phyloP scores from a whole-genome alignment of 2,113 vertebrate species.

The Chaenocephalus aceratus region DNA sequence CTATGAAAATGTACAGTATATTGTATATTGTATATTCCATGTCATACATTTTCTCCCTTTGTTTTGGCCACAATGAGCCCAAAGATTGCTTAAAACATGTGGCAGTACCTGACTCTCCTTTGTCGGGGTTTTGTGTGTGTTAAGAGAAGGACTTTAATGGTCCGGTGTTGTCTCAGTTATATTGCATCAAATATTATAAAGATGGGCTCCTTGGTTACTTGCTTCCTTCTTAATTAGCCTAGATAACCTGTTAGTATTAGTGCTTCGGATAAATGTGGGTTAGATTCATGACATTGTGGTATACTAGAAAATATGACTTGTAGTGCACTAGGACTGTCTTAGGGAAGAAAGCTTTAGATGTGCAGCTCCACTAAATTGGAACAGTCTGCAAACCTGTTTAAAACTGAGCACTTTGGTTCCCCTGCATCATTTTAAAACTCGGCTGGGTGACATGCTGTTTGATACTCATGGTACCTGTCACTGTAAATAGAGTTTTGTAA shows the following conservation, averaged over 20 bases:
- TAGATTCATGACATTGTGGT: too few species aligned
- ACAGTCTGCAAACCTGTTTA: too few species aligned
- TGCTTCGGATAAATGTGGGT: neutral
- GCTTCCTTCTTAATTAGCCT: neutral
- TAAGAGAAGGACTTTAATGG: neutral
- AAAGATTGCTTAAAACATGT: neutral
- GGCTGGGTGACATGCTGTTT: too few species aligned
- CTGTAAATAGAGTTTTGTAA: too few species aligned
- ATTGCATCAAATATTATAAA: constrained; percentile 6
- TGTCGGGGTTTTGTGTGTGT: neutral
- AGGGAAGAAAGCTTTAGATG: too few species aligned
- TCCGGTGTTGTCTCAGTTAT: neutral
- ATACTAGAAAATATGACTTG: neutral
- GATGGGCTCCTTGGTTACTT: neutral
- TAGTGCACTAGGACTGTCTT: neutral
- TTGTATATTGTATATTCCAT: too few species aligned
- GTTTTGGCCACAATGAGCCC: neutral
- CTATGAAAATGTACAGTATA: neutral
- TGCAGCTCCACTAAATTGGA: too few species aligned
- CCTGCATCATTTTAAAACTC: too few species aligned
- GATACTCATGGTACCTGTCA: too few species aligned
- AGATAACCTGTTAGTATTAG: neutral
- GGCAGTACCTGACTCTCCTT: constrained; percentile 14
- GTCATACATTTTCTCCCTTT: neutral
- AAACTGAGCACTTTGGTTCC: too few species aligned